Evolutionary conservation across 2,113 vertebrate genomes (phyloP), one percentile per base, ranked within the genome.

Genomic region (Nipponia nippon): DNA sequence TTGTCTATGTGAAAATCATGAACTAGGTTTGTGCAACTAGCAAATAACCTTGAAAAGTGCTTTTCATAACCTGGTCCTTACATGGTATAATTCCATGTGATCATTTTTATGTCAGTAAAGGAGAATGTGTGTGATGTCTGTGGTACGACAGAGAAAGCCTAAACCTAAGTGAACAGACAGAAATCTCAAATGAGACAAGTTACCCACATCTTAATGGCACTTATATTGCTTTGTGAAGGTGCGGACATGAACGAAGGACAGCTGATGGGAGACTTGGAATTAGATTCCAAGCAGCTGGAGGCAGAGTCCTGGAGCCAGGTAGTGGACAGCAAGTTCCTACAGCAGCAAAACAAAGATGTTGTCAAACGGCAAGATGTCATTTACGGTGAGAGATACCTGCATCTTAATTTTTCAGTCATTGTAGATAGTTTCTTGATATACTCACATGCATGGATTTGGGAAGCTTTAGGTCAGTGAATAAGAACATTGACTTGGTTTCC

Each of bases 241-340:
- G 99, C 99, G 10, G 99, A 99, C 90, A 99, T 99, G 99, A 99
- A 99, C 32, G 99, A 99, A 95, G 99, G 99, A 32, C 99, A 99
- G 91, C 98, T 99, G 75, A 98, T 99, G 99, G 99, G 99, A 50
- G 99, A 99, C 94, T 99, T 99, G 65, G 99, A 99, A 94, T 95
- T 97, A 0, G 99, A 99, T 47, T 98, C 98, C 59, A 99, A 98
- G 90, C 99, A 99, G 58, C 95, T 99, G 66, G 99, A 99, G 86
- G 99, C 99, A 1, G 99, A 99, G 96, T 99, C 99, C 13, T 99
- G 99, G 99, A 99, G 99, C 95, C 97, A 99, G 56, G 98, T 97
- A 3, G 99, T 99, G n/a, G 99, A 99, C 92, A 98, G 98, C 97
- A 99, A 98, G 93, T 98, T 98, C 89, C 97, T 99, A 61, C 98